Evolutionary conservation across 92 coral and sea anemone species (phyloP), one percentile per base, ranked within the genome.

Genomic region (Porites rus): DNA sequence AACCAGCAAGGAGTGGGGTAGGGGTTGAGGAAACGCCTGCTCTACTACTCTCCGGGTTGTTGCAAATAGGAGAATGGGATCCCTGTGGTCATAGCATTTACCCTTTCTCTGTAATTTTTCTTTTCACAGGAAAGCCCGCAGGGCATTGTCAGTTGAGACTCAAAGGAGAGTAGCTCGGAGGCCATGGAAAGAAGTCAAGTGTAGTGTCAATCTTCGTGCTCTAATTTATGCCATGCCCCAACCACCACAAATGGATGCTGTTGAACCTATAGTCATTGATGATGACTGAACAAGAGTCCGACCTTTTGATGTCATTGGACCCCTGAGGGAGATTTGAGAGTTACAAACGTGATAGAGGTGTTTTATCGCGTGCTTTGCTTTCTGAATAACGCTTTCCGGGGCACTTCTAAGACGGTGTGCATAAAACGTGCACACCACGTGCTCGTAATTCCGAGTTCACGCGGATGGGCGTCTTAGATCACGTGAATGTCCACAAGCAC

Each of bases 161-260:
- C 93, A 90, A 64, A 91, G 94, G 28, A 90, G 89, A 74, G 94
- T 95, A 46, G 97, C 98, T 10, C 92, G 99, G 11, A 91, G 90
- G 69, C 99, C 99, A 0, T 97, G 99, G 99, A 90, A 87, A 87
- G 97, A 95, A 61, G 93, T 95, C 24, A 93, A 92, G 80, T 96
- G 98, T 72, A 93, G 90, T 82, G 81, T 96, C 63, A 90, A 97
- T 43, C 88, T 97, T 54, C 90, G 97, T 50, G 94, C 95, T 64
- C 79, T 95, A 43, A 78, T 95, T 69, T 91, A 88, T 83, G 91
- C 87, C n/a, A 43, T 77, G 7, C 85, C 82, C 10, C 22, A 74
- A 46, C 91, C 91, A 20, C 83, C 66, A 20, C 83, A 82, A 87
- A 73, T 17, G 71, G 87, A 82, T 51, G 80, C 84, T 21, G 91